Base-by-base conservation (phyloP, 2,797 vertebrate genomes). In the Varecia variegata region DNA sequence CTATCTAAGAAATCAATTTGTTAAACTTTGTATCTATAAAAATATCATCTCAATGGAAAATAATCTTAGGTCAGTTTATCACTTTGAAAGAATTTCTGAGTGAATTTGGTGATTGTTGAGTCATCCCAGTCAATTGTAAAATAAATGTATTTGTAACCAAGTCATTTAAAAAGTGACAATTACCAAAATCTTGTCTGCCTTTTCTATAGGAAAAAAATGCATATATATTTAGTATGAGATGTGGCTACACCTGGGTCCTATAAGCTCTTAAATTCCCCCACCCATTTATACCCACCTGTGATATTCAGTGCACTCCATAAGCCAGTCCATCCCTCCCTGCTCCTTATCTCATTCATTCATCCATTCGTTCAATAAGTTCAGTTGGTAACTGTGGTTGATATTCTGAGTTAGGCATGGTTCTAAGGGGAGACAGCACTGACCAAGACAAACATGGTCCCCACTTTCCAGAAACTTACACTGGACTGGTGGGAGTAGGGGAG, bases 141-240 rank as follows among this genome's bases (percentile, higher is more conserved):
- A 96, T 62, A 96, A 93, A 88, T 43, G 38, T 47, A 47, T 85
- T 70, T 95, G 52, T 50, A 38, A 85, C 32, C 38, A 92, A 95
- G 38, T 79, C 35, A 86, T 70, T 79, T 87, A 27, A 70, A 56
- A 45, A 89, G 30, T 30, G 50, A 86, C 20, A 65, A 50, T 73
- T 60, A 40, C 67, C 79, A 76, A 92, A 43, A 86, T 81, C 67
- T 43, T 65, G 1, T 56, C 74, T 65, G 30, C 76, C 35, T 84
- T 74, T 58, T 90, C 43, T 74, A 35, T 18, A 54, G 45, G 15
- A 30, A 68, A 58, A 54, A 94, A 15, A 30, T 1, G 3, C 3
- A 2, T 38, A 6, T 32, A 5, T 35, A 27, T 82, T 70, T 62
- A 90, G 65, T 35, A 38, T 85, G 17, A 35, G 12, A 27, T 45